Percentiles rank a stretch among this genome's conserved stretches.
phyloP scores from a whole-genome alignment of 2,113 vertebrate genomes.

The Syngnathus typhle region DNA sequence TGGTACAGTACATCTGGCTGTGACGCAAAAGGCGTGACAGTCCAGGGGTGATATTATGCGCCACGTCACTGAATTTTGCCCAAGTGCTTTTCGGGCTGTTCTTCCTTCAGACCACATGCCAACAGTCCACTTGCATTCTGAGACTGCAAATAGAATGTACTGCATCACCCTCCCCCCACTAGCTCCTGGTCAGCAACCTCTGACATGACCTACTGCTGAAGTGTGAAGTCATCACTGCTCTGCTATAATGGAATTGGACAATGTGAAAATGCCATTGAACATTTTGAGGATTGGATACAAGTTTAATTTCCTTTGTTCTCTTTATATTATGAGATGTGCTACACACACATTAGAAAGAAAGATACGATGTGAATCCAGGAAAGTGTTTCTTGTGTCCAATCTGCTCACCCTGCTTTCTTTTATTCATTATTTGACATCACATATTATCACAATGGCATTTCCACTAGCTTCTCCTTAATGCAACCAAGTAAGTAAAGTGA shows the following conservation, averaged over 20 bases:
- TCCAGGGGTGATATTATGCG: background rate
- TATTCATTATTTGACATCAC: background rate
- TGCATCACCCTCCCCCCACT: slow-evolving; percentile 32
- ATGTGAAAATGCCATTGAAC: slow-evolving; percentile 6
- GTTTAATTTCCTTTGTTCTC: slow-evolving; percentile 18
- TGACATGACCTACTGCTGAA: slow-evolving; percentile 4
- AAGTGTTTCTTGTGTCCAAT: background rate
- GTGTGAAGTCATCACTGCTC: slow-evolving; percentile 22
- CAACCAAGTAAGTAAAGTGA: slow-evolving; percentile 55
- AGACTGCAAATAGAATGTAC: slow-evolving; percentile 49
- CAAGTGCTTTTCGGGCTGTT: slow-evolving; percentile 40
- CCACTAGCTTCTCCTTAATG: slow-evolving; percentile 33
- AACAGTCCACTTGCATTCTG: slow-evolving; percentile 21
- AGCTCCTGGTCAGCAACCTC: slow-evolving; percentile 17
- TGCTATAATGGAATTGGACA: slow-evolving; percentile 6
- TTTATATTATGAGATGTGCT: slow-evolving; percentile 10
- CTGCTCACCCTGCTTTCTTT: no score
- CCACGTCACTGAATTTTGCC: slow-evolving; percentile 7
- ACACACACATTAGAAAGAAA: background rate
- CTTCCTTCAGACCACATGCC: slow-evolving; percentile 16
- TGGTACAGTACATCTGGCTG: background rate
- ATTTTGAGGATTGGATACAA: slow-evolving; percentile 7
- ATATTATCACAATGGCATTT: slow-evolving; percentile 17
- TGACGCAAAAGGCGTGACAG: background rate
- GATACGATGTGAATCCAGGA: background rate